These are phyloP conservation scores for Stylophora pistillata DNA, from an alignment of 64 coral and sea anemone genomes.

Conservation along the genomic window DNA sequence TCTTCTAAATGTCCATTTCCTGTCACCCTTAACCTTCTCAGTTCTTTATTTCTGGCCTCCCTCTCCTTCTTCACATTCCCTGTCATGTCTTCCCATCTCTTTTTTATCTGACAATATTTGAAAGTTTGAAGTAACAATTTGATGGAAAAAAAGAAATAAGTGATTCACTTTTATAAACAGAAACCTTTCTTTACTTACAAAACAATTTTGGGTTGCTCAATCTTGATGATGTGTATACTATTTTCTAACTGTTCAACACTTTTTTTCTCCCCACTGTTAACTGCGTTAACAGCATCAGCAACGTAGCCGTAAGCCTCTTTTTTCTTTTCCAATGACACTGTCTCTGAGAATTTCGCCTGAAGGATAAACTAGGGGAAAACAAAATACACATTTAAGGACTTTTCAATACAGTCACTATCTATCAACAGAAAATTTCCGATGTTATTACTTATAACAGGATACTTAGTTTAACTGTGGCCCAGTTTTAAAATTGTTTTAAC, in stretches of 20 bases:
- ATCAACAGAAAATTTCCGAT: background rate
- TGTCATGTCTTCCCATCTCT: slow-evolving; percentile 17
- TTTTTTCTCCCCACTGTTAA: slow-evolving; percentile 7
- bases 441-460: too few relatives aligned
- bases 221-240: background rate
- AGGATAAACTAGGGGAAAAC: background rate
- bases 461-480: background rate
- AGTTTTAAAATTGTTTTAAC: background rate
- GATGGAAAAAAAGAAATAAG: background rate
- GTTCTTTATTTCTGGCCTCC: slow-evolving; percentile 5
- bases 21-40: slow-evolving; percentile 26
- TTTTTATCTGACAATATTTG: slow-evolving; percentile 13
- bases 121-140: slow-evolving; percentile 1
- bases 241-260: slow-evolving; percentile 25
- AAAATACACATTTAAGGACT: background rate
- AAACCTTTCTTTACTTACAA: background rate
- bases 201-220: background rate
- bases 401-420: background rate
- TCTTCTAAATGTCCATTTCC: slow-evolving; percentile 22
- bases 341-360: background rate
- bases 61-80: slow-evolving; percentile 16
- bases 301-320: slow-evolving; percentile 4
- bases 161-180: background rate
- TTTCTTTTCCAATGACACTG: background rate
- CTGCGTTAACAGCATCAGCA: slow-evolving; percentile 7